Evolutionary conservation across 2,113 vertebrate species (phyloP).

Genomic region (Balaeniceps rex): DNA sequence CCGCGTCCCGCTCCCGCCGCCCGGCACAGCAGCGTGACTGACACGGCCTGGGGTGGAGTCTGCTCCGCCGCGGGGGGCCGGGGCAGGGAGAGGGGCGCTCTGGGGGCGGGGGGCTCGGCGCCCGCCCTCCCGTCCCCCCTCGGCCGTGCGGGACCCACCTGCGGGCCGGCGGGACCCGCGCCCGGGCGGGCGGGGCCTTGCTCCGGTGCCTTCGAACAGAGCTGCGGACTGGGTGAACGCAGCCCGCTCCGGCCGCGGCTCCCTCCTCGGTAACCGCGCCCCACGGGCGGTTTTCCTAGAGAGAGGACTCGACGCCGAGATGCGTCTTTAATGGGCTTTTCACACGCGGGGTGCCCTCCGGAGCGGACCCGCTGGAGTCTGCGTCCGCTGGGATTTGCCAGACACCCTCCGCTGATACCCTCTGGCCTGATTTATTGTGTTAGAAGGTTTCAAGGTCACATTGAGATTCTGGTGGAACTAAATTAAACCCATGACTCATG

Average conservation of each 20-base stretch:
- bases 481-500: slow-evolving; percentile 53
- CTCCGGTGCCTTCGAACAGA: neutral
- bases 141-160: neutral
- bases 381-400: neutral
- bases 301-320: neutral
- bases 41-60: slow-evolving; percentile 27
- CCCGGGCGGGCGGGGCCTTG: neutral
- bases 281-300: neutral
- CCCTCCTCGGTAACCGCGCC: neutral
- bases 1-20: neutral
- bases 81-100: neutral
- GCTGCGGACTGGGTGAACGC: too few relatives aligned
- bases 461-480: slow-evolving; percentile 29
- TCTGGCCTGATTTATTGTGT: slow-evolving; percentile 4
- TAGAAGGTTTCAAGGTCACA: slow-evolving; percentile 47
- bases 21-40: neutral
- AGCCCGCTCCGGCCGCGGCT: neutral
- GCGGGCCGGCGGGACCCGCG: neutral
- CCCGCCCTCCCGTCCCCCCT: too few relatives aligned
- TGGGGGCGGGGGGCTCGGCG: neutral
- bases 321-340: neutral
- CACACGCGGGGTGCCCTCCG: neutral
- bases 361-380: neutral
- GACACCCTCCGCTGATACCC: neutral
- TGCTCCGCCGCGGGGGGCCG: neutral